Evolutionary conservation across 2,797 vertebrate species (phyloP), one percentile per base, ranked within the genome.

Genomic region (Syngnathus acus): DNA sequence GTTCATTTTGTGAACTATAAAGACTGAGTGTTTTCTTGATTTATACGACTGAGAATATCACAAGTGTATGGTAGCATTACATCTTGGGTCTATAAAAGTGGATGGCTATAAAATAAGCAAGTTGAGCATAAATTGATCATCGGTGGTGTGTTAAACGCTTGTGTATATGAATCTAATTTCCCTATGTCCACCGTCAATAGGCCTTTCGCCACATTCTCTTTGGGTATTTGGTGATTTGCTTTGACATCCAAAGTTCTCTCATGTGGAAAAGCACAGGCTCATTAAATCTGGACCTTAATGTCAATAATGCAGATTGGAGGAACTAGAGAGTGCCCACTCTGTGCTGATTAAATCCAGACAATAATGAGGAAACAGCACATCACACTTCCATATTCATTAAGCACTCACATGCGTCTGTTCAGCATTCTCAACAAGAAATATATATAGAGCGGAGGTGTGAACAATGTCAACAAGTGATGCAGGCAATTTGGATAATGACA

Each of bases 291-390:
- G 42, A 48, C 63, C 60, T 58, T 79, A 40, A 65, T 63, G 74
- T 75, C 72, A 59, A 72, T 84, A 82, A 80, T 77, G 74, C 66
- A 80, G 82, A 86, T 86, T 86, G 75, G 65, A 65, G 73, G 74
- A 79, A 66, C 13, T 68, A 47, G 53, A 47, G 43, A 59, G 67
- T 68, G 72, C 82, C 85, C 83, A 85, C 82, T 88, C 82, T 76
- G 73, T 71, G 32, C 77, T 86, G 86, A 88, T 89, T 88, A 85
- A 88, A 85, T 78, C 68, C 80, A 65, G 73, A 70, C 66, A 11
- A 78, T 79, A 82, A 82, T 80, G 78, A 80, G 72, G 59, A 71
- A 72, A 72, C 68, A 68, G 77, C 58, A 38, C 82, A 82, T 83
- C 68, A 75, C 51, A 83, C 82, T 76, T 74, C 70, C 67, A 78